These are phyloP conservation scores for Ifrita kowaldi DNA, from an alignment of 2,113 vertebrate genomes.

Conservation along the genomic window DNA sequence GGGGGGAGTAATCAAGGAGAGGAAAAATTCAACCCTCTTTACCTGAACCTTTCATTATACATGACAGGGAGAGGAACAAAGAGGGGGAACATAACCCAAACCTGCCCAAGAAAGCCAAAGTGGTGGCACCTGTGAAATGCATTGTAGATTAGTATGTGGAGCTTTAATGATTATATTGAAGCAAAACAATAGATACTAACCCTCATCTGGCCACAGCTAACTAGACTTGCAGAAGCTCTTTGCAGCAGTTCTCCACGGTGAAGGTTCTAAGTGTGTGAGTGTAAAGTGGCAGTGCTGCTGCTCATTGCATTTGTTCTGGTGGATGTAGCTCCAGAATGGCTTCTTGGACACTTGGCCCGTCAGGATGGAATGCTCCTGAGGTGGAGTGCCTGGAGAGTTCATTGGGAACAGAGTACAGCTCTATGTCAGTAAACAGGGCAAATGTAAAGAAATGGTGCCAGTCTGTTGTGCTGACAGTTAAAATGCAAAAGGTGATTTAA, in stretches of 20 bases:
- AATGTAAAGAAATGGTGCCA: neutral
- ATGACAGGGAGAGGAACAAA: neutral
- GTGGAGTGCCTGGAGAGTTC: neutral
- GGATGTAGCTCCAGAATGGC: neutral
- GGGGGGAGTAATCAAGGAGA: neutral
- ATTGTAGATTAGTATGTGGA: neutral
- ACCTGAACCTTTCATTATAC: neutral
- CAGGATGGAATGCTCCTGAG: neutral
- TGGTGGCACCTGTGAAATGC: neutral
- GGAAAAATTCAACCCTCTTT: neutral
- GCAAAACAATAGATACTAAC: neutral
- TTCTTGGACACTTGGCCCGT: rapidly evolving
- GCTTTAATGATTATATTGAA: neutral
- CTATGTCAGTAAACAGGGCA: neutral
- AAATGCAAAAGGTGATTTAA: neutral
- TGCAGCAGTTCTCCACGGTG: neutral
- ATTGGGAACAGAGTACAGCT: neutral
- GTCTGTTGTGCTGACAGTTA: neutral
- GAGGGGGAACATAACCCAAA: neutral
- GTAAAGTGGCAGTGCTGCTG: neutral
- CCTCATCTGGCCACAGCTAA: neutral
- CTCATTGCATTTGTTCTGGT: rapidly evolving
- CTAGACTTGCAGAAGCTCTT: neutral
- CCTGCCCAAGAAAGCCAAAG: neutral
- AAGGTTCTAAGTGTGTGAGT: neutral